Evolutionary conservation across 2,113 vertebrate genomes (phyloP), one percentile per base, ranked within the genome.

Genomic region (Gymnocephalus cernua): DNA sequence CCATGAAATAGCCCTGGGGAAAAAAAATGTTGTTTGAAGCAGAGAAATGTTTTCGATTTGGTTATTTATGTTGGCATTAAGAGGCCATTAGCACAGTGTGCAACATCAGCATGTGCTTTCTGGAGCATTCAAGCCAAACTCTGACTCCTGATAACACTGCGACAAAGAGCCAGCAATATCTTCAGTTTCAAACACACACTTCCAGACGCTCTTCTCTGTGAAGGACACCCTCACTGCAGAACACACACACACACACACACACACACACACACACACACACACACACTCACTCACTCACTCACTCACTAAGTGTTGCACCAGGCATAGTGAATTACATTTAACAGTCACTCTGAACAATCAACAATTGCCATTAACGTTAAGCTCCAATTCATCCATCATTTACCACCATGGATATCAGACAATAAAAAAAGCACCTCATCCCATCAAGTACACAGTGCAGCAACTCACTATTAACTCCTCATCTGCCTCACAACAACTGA

Each of bases 141-240:
- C 82, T 77, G 75, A 91, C n/a, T 93, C 89, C 86, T 92, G 92
- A 94, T 93, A 94, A 90, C 91, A 94, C 94, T 95, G 95, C 95
- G 95, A 93, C 94, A 95, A 93, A 94, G 89, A 93, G 82, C 86
- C 77, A 77, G 86, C 88, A 90, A 91, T 89, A 94, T 90, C 91
- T 92, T 92, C 91, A 92, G 32, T 87, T 83, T 88, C 83, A 88
- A 80, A 90, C 80, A 80, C 78, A 65, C 69, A 53, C 85, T 83
- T 82, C 54, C 77, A 79, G 66, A 86, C 65, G 65, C 87, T 85
- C 77, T 87, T 84, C 69, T 21, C 71, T 93, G 79, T 85, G 91
- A 93, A 91, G 93, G 90, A 88, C 93, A 85, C 79, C 54, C 65
- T 86, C 70, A 61, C 83, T 88, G 89, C 89, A 89, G 87, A 82